Evolutionary conservation across 2,888 invertebrate genomes (phyloP), one percentile per base, ranked within the genome.

Genomic region (Mythimna pallens): DNA sequence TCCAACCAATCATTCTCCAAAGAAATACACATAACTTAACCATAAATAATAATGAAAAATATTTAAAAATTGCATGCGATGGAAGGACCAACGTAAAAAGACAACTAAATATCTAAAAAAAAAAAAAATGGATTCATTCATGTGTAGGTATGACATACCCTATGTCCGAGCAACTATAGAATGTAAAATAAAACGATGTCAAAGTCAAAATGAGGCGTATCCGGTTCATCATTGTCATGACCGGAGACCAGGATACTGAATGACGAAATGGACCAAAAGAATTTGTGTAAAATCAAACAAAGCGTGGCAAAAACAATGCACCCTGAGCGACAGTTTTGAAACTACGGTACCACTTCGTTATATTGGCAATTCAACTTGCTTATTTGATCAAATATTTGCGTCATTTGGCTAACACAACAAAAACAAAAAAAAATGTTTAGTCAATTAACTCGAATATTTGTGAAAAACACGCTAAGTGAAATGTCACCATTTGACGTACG

Each of bases 121-220:
- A 54, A 67, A 54, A 14, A 36, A 9, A 47, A 8, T 22, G 10
- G 22, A 9, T 67, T 50, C 59, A 59, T n/a, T 59, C 36, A 59
- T 36, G 58, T 36, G n/a, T 58, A 10, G n/a, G 20, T 25, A 25
- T 25, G 3, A 30, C 30, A 30, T 30, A 65, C 57, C 34, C 58
- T 47, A 47, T 47, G 55, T 64, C 9, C n/a, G 36, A 70, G 54
- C 52, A 25, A 72, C 63, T 57, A 61, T 7, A 40, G 57, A 64
- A 76, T 76, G 72, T 70, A 54, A 76, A 76, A 61, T 65, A 71
- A 70, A 77, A 78, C 52, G 57, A 55, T 63, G 65, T 70, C 65
- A 65, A 75, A 65, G 61, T 65, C 34, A 72, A 78, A 81, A 68
- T 71, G 75, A 73, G 76, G 50, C 65, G 74, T 73, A 76, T 82